Evolutionary conservation across 2,888 invertebrate genomes (phyloP).

Genomic region (Cistogaster globosa): DNA sequence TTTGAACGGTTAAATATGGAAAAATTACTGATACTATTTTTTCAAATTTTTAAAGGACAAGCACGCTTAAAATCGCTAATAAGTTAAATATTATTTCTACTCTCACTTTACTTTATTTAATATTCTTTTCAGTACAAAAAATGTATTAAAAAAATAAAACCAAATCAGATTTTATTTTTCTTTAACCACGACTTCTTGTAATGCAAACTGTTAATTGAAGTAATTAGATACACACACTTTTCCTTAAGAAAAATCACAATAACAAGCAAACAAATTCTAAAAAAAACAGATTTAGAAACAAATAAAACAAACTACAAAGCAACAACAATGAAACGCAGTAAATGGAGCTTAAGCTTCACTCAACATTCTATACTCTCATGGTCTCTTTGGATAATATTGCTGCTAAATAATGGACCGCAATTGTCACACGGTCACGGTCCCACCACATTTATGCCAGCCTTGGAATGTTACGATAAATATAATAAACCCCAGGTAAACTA

Average conservation of each 20-base stretch:
- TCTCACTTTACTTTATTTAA: no score
- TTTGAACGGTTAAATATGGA: no score
- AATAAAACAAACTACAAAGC: constrained; percentile 37
- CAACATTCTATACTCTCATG: constrained; percentile 71
- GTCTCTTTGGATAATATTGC: constrained; percentile 72
- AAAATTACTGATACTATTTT: no score
- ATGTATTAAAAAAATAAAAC: constrained; percentile 47
- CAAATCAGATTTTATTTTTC: background rate
- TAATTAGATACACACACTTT: constrained; percentile 33
- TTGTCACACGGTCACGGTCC: constrained; percentile 67
- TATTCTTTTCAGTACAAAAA: constrained; percentile 47
- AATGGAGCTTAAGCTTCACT: constrained; percentile 77
- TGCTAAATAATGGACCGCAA: constrained; percentile 72
- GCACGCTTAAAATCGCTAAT: no score
- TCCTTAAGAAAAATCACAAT: background rate
- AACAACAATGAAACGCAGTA: constrained; percentile 78
- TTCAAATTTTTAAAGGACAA: no score
- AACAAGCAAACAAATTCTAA: background rate
- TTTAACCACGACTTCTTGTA: constrained; percentile 2
- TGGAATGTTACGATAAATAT: constrained; percentile 85
- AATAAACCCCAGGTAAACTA: constrained; percentile 84
- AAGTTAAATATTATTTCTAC: no score
- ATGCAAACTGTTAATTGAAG: constrained; percentile 38
- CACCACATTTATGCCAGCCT: constrained; percentile 81
- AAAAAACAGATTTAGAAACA: constrained; percentile 1